phyloP scores from a whole-genome alignment of 1,140 invertebrate species.

The Pseudomyrmex sp. region DNA sequence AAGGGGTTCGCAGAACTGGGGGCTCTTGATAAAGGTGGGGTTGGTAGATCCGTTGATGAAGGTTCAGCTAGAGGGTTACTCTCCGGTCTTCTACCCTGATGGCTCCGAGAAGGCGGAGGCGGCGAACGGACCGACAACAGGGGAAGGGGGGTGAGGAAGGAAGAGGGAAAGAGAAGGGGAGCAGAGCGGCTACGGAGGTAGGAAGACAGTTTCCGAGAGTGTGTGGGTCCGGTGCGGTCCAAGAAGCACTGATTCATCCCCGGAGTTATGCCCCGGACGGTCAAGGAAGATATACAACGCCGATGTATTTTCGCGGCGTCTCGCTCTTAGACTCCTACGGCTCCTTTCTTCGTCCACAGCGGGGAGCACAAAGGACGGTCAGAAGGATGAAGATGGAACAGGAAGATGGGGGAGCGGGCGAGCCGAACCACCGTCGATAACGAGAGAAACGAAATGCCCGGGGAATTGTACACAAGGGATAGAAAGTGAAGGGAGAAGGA shows the following conservation, averaged over 20 bases:
- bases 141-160: slow-evolving; percentile 62
- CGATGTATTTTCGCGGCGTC: slow-evolving; percentile 75
- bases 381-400: slow-evolving; percentile 63
- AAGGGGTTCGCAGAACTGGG: slow-evolving; percentile 76
- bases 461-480: slow-evolving; percentile 45
- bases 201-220: slow-evolving; percentile 62
- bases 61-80: slow-evolving; percentile 84
- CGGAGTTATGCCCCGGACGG: slow-evolving; percentile 82
- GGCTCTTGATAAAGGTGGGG: slow-evolving; percentile 85
- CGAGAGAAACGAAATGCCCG: slow-evolving; percentile 60
- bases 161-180: slow-evolving; percentile 46
- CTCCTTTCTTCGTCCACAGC: slow-evolving; percentile 47
- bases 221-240: slow-evolving; percentile 80
- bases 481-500: not conserved
- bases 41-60: slow-evolving; percentile 85
- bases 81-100: slow-evolving; percentile 83
- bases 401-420: slow-evolving; percentile 51
- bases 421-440: slow-evolving; percentile 69
- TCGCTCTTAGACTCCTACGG: slow-evolving; percentile 51
- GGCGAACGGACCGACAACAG: slow-evolving; percentile 64
- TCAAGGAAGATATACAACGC: slow-evolving; percentile 81
- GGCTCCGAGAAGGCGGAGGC: slow-evolving; percentile 74
- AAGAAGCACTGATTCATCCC: slow-evolving; percentile 85
- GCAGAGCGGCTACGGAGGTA: slow-evolving; percentile 64
- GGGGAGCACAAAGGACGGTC: slow-evolving; percentile 37